Base-by-base conservation (phyloP, 2,797 vertebrate species). In the Amphiprion clarkii region DNA sequence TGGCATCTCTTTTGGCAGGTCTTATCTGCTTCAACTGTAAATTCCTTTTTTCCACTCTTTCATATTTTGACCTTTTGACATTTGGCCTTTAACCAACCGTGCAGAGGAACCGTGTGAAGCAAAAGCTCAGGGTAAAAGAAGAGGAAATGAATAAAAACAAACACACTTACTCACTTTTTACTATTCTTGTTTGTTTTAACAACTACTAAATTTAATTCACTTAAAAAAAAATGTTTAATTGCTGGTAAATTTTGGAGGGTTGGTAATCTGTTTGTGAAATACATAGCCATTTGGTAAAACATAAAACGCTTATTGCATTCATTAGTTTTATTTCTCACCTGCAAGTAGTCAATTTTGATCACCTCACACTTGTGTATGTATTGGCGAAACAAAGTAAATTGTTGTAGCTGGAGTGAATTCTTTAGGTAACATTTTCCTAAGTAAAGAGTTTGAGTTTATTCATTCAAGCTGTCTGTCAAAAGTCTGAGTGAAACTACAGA, bases 401-500 rank as follows among this genome's bases (percentile, higher is more conserved):
- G 16, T 33, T n/a, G 6, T 61, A 51, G 11, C n/a, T n/a, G 16
- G 7, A 42, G 23, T 46, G 16, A 62, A 33, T 67, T 49, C 11
- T 42, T 21, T 52, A 25, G 14, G 10, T 5, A 52, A 52, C 19
- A 21, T 49, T 49, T 21, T 49, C 48, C n/a, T 23, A 31, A 29
- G 23, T 16, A 53, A 61, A 67, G 6, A n/a, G 7, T 54, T 57
- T 1, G 0, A 29, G 12, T 19, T 63, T 2, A 31, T 40, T 59
- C 1, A 49, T 54, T 74, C 0, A 49, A 31, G 19, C 21, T 60
- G 36, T 59, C 42, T 48, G 56, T 36, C 9, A 0, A 48, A 58
- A 59, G 67, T 49, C 11, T 69, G 7, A 14, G 27, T 21, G 6
- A 46, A 69, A 66, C 21, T 39, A 61, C 53, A 77, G 73, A 68